A percentile compares a stretch with the other conserved stretches of the same genome.
phyloP scores from a whole-genome alignment of 2,888 invertebrate species.

The Andrena minutula region DNA sequence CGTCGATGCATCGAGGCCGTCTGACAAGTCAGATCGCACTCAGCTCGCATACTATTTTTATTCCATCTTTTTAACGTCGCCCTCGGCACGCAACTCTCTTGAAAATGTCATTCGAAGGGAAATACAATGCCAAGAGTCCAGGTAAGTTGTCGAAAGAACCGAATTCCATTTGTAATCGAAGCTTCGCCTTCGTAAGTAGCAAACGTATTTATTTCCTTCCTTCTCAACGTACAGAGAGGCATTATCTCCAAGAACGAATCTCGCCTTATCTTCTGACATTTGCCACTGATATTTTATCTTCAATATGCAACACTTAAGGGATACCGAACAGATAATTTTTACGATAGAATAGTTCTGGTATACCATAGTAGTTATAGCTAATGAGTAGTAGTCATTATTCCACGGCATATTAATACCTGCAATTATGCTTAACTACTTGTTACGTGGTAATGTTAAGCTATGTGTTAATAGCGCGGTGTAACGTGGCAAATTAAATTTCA shows the following conservation, averaged over 20 bases:
- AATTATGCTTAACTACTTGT: not conserved
- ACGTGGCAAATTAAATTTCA: conserved; percentile 75
- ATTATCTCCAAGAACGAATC: conserved; percentile 8
- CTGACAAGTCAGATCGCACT: conserved; percentile 52
- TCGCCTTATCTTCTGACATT: conserved; percentile 16
- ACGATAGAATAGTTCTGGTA: not conserved
- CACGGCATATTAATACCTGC: not conserved
- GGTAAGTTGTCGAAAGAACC: conserved; percentile 82
- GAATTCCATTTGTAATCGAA: not conserved
- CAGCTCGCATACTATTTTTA: conserved; percentile 50
- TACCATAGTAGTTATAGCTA: not conserved
- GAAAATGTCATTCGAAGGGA: conserved; percentile 86
- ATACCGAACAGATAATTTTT: not conserved
- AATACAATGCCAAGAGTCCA: conserved; percentile 88
- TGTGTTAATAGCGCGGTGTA: not conserved
- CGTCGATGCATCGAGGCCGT: conserved; percentile 40
- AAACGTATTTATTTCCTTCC: not conserved
- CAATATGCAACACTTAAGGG: not conserved
- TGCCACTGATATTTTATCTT: not conserved
- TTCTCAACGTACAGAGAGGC: not conserved
- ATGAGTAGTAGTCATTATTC: not conserved
- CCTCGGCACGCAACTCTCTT: conserved; percentile 11
- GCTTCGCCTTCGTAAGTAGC: not conserved
- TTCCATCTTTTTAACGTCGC: conserved; percentile 53
- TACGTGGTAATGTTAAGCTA: not conserved